Conservation (phyloP, 2,888 invertebrate genomes). For the Lobophora halterata region DNA sequence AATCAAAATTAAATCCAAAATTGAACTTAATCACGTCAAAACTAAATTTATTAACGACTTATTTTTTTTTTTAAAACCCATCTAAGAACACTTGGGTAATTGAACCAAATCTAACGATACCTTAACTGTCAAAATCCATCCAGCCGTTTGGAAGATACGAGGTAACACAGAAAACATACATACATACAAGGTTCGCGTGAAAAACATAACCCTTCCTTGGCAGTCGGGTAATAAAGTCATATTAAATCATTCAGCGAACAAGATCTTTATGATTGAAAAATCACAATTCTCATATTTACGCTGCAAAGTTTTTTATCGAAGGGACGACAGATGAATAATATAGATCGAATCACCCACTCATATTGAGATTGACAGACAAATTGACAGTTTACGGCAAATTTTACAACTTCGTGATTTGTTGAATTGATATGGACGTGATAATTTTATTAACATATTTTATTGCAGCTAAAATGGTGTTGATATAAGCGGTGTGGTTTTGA, state of each 20-base stretch:
- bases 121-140: too few relatives aligned
- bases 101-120: too few relatives aligned
- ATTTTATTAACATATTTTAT: constrained; percentile 16
- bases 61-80: too few relatives aligned
- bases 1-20: too few relatives aligned
- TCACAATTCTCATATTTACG: constrained; percentile 17
- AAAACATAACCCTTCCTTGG: too few relatives aligned
- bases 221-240: too few relatives aligned
- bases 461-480: neutral
- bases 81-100: too few relatives aligned
- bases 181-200: too few relatives aligned
- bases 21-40: too few relatives aligned
- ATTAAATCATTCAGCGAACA: neutral
- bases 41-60: too few relatives aligned
- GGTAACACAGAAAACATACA: too few relatives aligned
- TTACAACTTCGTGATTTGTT: constrained; percentile 20
- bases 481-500: neutral
- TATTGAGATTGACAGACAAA: constrained; percentile 35
- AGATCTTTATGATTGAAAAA: constrained; percentile 1
- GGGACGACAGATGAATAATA: constrained; percentile 41
- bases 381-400: constrained; percentile 17
- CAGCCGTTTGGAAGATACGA: too few relatives aligned
- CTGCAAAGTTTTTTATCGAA: constrained; percentile 33
- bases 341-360: constrained; percentile 29
- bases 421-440: constrained; percentile 23